Evolutionary conservation across 2,797 vertebrate genomes (phyloP), one percentile per base, ranked within the genome.

Genomic region (Falco naumanni): DNA sequence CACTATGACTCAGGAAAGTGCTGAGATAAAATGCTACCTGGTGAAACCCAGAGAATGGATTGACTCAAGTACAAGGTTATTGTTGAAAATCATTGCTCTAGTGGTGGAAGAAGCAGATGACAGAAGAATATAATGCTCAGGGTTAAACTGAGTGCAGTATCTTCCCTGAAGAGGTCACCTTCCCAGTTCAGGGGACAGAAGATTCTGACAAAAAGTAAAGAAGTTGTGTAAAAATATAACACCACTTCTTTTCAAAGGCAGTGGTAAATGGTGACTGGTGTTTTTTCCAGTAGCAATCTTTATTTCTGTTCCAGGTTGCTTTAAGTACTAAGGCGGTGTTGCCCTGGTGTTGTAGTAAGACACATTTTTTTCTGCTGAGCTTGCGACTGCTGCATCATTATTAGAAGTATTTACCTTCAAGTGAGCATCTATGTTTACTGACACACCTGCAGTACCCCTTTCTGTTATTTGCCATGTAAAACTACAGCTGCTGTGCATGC

Each of bases 31-130:
- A 71, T 65, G 53, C 21, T 84, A 3, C 80, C 45, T 91, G 78
- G 75, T 76, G 72, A 93, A 96, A 88, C 24, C 13, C 16, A 41
- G 61, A 69, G 69, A 91, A 87, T 15, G 31, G 70, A 91, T 71
- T 87, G 87, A 85, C 69, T 78, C 57, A 28, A 81, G 69, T 71
- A 41, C 61, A 87, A 78, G 75, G 71, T 89, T 93, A 89, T 68
- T 74, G 41, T 37, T 89, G 89, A 92, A 91, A 96, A 80, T 96
- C 43, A 84, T 79, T 84, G 87, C 79, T 84, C 56, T 47, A 31
- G 70, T 75, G 61, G 61, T 86, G n/a, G 82, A 92, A 89, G 57
- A 90, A 72, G 48, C 87, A 92, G 77, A 63, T 89, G 88, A 68
- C 68, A 68, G 86, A 51, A 64, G 34, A 65, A 64, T 59, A 12